Conservation (phyloP, 2,888 invertebrate species). For the Cerastis rubricosa region DNA sequence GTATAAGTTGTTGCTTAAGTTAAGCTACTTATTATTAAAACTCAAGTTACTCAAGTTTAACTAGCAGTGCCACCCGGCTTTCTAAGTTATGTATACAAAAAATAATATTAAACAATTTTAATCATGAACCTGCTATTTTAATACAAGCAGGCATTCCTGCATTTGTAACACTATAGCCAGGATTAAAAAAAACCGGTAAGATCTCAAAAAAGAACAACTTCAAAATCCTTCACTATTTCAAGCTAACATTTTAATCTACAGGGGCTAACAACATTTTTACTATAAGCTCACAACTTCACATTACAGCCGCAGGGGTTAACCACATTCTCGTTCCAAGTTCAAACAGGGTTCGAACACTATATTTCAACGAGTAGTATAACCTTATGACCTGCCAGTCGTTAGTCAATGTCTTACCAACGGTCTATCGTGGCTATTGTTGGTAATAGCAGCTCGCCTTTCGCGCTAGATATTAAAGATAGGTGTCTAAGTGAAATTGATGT, state of each 20-base stretch:
- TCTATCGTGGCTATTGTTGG: constrained; percentile 22
- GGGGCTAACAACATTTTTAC: constrained; percentile 26
- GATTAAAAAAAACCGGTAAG: background rate
- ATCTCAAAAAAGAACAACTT: background rate
- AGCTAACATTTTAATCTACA: background rate
- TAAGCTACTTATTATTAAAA: background rate
- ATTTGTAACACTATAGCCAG: background rate
- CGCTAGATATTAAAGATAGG: constrained; percentile 2
- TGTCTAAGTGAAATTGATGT: constrained; percentile 34
- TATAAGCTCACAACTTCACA: constrained; percentile 6
- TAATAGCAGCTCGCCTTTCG: constrained; percentile 17
- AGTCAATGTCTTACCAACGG: constrained; percentile 20
- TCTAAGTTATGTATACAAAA: no score
- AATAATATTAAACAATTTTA: background rate
- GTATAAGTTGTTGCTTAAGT: constrained; percentile 21
- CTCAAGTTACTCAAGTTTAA: background rate
- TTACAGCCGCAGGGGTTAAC: constrained; percentile 15
- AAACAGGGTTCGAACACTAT: constrained; percentile 26
- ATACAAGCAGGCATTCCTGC: background rate
- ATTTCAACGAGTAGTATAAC: constrained; percentile 24
- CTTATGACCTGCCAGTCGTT: constrained; percentile 45
- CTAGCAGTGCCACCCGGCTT: background rate
- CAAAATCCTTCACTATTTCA: background rate
- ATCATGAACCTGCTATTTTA: background rate
- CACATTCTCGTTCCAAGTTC: constrained; percentile 41